These are phyloP conservation scores for Acanthurus lineatus DNA, from an alignment of 2,797 vertebrate genomes.

Conservation along the genomic window DNA sequence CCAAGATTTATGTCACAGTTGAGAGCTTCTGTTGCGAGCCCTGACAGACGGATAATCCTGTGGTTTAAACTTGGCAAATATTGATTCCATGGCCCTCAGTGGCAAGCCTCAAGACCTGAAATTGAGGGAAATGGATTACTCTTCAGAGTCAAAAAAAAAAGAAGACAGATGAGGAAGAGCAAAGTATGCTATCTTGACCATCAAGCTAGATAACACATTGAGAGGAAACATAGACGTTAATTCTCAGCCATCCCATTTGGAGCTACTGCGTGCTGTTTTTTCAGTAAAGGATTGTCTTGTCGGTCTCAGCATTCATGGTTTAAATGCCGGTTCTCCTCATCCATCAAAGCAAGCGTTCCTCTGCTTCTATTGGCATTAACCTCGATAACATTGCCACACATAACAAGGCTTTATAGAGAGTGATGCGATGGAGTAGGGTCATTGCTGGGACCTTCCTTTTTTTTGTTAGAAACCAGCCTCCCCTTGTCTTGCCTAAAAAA, in stretches of 20 bases:
- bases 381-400: constrained; percentile 62
- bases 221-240: constrained; percentile 69
- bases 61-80: constrained; percentile 90
- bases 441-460: constrained; percentile 22
- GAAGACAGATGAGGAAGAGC: constrained; percentile 71
- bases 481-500: constrained; percentile 18
- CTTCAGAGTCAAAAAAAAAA: constrained; percentile 70
- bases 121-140: constrained; percentile 87
- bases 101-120: constrained; percentile 82
- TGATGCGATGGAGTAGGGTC: constrained; percentile 37
- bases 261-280: constrained; percentile 46
- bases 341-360: constrained; percentile 58
- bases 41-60: constrained; percentile 88
- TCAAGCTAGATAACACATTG: constrained; percentile 79
- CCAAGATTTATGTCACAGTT: constrained; percentile 86
- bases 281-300: constrained; percentile 70
- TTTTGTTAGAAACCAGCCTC: constrained; percentile 21
- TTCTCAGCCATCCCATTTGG: constrained; percentile 61
- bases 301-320: constrained; percentile 55
- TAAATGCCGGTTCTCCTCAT: constrained; percentile 59
- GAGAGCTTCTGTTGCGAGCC: constrained; percentile 85
- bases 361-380: constrained; percentile 63
- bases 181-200: constrained; percentile 81
- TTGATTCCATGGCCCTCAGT: constrained; percentile 85
- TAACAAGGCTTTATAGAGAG: constrained; percentile 57